These are phyloP conservation scores for Marmota flaviventris DNA, from an alignment of 2,113 vertebrate genomes.

Conservation along the genomic window DNA sequence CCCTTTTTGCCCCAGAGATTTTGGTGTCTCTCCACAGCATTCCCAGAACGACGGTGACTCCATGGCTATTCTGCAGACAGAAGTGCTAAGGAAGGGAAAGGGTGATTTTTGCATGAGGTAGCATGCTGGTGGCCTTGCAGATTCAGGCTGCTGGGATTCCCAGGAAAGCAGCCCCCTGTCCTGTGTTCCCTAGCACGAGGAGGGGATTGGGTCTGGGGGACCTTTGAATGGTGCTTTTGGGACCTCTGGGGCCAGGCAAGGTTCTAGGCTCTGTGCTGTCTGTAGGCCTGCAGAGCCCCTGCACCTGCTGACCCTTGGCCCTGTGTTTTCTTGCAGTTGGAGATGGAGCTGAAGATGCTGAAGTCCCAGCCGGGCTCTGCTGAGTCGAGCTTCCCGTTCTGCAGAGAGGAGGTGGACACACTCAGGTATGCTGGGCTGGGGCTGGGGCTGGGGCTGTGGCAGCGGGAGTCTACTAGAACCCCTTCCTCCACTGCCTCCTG, in stretches of 20 bases:
- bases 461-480: neutral
- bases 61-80: no score
- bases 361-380: constrained; percentile 82
- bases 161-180: neutral
- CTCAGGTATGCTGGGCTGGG: constrained; percentile 85
- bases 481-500: neutral
- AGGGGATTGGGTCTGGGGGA: neutral
- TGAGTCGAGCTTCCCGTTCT: constrained; percentile 83
- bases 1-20: neutral
- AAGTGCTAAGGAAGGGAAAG: neutral
- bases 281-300: fast-evolving
- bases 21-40: neutral
- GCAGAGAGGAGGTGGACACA: constrained; percentile 83
- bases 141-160: neutral
- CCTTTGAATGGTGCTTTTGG: fast-evolving
- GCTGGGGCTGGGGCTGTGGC: neutral
- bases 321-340: constrained; percentile 84
- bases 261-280: no score
- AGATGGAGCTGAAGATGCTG: constrained; percentile 89
- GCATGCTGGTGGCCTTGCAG: neutral
- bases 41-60: neutral
- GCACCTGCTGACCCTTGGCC: neutral
- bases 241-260: no score
- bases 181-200: no score
- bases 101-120: neutral